phyloP scores from a whole-genome alignment of 2,113 vertebrate genomes.

The Otolemur garnettii region DNA sequence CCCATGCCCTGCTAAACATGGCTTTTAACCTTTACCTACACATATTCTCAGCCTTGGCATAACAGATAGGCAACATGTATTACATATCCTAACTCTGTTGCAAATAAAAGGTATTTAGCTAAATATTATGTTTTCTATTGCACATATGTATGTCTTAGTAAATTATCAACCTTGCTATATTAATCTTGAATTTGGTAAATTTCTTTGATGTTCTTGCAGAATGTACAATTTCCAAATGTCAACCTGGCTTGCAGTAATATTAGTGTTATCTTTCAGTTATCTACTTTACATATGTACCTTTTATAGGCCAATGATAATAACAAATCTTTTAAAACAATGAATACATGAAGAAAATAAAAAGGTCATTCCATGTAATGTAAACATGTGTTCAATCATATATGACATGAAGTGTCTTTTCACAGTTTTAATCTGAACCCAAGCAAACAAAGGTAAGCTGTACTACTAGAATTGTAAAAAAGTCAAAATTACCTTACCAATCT shows the following conservation, averaged over 20 bases:
- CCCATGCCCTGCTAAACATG: background rate
- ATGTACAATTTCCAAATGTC: constrained; percentile 14
- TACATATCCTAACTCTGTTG: background rate
- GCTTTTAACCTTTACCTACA: background rate
- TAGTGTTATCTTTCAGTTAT: constrained; percentile 30
- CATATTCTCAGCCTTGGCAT: background rate
- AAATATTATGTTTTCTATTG: background rate
- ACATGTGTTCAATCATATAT: background rate
- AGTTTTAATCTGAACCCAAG: background rate
- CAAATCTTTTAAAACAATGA: background rate
- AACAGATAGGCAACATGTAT: background rate
- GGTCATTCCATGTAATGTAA: background rate
- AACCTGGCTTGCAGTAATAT: background rate
- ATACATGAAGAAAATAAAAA: background rate
- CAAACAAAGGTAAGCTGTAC: background rate
- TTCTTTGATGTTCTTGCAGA: background rate
- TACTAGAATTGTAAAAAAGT: background rate
- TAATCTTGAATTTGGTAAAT: background rate
- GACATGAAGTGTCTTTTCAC: constrained; percentile 31
- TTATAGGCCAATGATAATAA: background rate
- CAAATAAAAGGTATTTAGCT: background rate
- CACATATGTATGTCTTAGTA: background rate
- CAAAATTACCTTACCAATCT: background rate
- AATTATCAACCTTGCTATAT: background rate
- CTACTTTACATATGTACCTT: background rate